phyloP scores from a whole-genome alignment of 2,888 invertebrate genomes.

The Macrophya alboannulata region DNA sequence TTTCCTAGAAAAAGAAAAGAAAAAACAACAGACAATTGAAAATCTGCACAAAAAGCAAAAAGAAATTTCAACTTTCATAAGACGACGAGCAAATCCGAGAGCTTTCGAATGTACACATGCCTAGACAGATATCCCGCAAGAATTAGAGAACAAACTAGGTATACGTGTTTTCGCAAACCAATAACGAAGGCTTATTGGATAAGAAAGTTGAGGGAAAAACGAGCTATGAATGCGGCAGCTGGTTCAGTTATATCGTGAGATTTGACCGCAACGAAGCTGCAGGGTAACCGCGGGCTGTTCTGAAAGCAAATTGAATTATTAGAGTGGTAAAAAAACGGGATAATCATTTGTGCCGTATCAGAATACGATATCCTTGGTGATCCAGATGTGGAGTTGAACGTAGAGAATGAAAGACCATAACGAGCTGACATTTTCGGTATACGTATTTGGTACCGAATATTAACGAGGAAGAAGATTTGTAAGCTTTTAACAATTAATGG shows the following conservation, averaged over 20 bases:
- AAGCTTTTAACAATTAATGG: constrained; percentile 2
- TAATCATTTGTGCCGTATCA: neutral
- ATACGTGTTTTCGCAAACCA: constrained; percentile 1
- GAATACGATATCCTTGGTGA: neutral
- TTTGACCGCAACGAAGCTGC: constrained; percentile 13
- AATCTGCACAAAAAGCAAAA: no score
- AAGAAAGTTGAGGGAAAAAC: constrained; percentile 19
- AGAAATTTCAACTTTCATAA: no score
- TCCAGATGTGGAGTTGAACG: neutral
- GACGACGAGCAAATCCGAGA: neutral
- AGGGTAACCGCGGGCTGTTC: neutral
- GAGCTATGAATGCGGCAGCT: constrained; percentile 23
- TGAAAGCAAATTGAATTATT: neutral
- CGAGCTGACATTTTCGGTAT: neutral
- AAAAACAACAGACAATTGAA: no score
- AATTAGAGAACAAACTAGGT: constrained; percentile 27
- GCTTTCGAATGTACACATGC: neutral
- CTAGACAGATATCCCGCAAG: neutral
- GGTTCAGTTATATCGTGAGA: neutral
- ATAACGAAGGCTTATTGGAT: constrained; percentile 29
- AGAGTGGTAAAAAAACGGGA: neutral
- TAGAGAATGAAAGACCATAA: neutral
- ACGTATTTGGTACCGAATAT: neutral
- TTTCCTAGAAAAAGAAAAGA: neutral
- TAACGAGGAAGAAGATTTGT: neutral